phyloP scores from a whole-genome alignment of 2,113 vertebrate species.

The Labeo rohita region DNA sequence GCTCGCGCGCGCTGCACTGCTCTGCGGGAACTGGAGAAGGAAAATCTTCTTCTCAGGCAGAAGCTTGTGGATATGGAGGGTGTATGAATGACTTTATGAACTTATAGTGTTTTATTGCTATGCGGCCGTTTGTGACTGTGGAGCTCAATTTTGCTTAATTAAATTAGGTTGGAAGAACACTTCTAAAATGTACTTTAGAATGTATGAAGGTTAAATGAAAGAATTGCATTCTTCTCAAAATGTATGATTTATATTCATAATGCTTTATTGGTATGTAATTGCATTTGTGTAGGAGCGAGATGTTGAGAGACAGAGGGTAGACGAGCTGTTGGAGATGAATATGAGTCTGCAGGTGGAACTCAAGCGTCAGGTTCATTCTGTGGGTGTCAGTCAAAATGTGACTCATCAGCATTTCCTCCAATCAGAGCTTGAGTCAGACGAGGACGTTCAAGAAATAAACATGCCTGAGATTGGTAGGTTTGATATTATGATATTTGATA shows the following conservation, averaged over 20 bases:
- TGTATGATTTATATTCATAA: conserved; percentile 36
- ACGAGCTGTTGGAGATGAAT: conserved; percentile 83
- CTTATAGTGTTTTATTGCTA: neutral
- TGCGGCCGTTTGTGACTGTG: neutral
- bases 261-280: conserved; percentile 12
- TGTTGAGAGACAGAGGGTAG: conserved; percentile 77
- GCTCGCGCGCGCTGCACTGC: conserved; percentile 77
- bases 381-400: neutral
- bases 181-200: neutral
- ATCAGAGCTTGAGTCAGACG: conserved; percentile 73
- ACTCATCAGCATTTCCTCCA: conserved; percentile 62
- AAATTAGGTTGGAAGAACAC: neutral
- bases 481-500: conserved; percentile 31
- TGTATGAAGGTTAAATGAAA: neutral
- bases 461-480: conserved; percentile 66
- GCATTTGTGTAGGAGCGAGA: conserved; percentile 76
- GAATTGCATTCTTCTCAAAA: neutral
- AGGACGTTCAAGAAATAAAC: conserved; percentile 64
- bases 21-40: conserved; percentile 82
- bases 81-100: conserved; percentile 67
- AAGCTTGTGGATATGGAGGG: conserved; percentile 77
- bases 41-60: conserved; percentile 82
- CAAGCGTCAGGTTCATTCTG: conserved; percentile 60
- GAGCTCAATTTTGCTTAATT: conserved; percentile 11
- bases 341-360: conserved; percentile 78